These are phyloP conservation scores for Gasterosteus aculeatus DNA, from an alignment of 2,113 vertebrate species.

Conservation along the genomic window DNA sequence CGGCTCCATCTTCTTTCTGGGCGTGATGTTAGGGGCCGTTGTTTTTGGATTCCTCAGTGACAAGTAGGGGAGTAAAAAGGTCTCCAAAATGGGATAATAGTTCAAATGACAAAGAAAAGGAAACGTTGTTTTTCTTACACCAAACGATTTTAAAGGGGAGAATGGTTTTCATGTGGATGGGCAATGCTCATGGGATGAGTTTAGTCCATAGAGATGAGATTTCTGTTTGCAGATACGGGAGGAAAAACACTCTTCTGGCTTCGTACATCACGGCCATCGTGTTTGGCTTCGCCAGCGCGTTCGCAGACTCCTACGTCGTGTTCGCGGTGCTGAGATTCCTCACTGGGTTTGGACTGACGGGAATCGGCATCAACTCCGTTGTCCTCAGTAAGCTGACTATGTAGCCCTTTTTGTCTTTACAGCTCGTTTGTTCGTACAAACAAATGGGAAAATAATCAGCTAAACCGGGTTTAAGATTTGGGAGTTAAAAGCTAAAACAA, in stretches of 20 bases:
- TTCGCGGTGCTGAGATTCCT: constrained; percentile 75
- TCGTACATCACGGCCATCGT: constrained; percentile 61
- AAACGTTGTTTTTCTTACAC: no score
- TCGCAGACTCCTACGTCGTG: constrained; percentile 68
- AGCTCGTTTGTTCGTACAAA: no score
- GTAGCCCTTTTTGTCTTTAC: no score
- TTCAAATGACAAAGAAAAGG: no score
- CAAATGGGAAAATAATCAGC: neutral
- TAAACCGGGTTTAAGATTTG: neutral
- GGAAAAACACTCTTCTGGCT: constrained; percentile 68
- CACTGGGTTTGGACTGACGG: constrained; percentile 73
- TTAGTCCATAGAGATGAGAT: no score
- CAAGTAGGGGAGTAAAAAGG: constrained; percentile 74
- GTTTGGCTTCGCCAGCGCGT: constrained; percentile 71
- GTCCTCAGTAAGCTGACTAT: constrained; percentile 64
- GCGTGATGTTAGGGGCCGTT: constrained; percentile 82
- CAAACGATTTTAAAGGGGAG: neutral
- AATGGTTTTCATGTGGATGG: neutral
- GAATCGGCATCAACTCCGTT: constrained; percentile 62
- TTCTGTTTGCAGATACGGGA: constrained; percentile 69
- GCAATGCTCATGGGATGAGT: neutral
- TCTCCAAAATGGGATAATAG: neutral
- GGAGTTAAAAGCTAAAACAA: neutral
- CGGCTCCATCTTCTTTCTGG: constrained; percentile 85
- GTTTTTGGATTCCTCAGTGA: constrained; percentile 84